A percentile compares a stretch with the other conserved stretches of the same genome.
Evolutionary conservation across 1,140 invertebrate species (phyloP).

Genomic region (Heterodera carotae): DNA sequence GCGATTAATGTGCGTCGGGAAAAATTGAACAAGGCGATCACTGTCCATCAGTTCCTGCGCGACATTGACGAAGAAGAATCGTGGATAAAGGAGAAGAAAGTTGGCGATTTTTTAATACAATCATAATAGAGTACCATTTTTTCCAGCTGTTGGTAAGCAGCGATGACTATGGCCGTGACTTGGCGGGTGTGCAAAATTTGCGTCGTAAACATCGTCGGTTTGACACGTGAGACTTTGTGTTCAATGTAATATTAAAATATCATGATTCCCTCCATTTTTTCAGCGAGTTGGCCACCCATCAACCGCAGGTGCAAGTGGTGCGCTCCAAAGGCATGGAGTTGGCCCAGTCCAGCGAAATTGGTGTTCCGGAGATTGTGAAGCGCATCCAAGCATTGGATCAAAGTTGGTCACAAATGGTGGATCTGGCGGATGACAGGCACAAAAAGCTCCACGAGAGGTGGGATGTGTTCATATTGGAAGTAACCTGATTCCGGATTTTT

Average conservation of each 20-base stretch:
- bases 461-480: too few relatives aligned
- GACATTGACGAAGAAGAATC: slow-evolving; percentile 99
- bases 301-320: slow-evolving; percentile 93
- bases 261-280: background rate
- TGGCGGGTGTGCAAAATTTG: slow-evolving; percentile 73
- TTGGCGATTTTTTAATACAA: background rate
- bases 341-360: slow-evolving; percentile 90
- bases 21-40: slow-evolving; percentile 89
- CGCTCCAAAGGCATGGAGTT: slow-evolving; percentile 93
- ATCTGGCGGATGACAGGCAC: slow-evolving; percentile 63
- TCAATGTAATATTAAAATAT: background rate
- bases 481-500: too few relatives aligned
- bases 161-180: slow-evolving; percentile 94
- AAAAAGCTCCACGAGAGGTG: slow-evolving; percentile 67
- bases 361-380: slow-evolving; percentile 88
- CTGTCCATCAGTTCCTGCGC: slow-evolving; percentile 96
- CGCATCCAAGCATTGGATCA: slow-evolving; percentile 67
- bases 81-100: slow-evolving; percentile 99
- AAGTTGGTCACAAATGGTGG: slow-evolving; percentile 67
- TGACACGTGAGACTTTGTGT: slow-evolving; percentile 72
- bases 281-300: slow-evolving; percentile 89
- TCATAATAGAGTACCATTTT: background rate
- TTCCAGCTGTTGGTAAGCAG: slow-evolving; percentile 81
- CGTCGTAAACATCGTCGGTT: slow-evolving; percentile 95
- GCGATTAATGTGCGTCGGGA: slow-evolving; percentile 78